Evolutionary conservation across 2,888 invertebrate species (phyloP), one percentile per base, ranked within the genome.

Genomic region (Diarsia mendica): DNA sequence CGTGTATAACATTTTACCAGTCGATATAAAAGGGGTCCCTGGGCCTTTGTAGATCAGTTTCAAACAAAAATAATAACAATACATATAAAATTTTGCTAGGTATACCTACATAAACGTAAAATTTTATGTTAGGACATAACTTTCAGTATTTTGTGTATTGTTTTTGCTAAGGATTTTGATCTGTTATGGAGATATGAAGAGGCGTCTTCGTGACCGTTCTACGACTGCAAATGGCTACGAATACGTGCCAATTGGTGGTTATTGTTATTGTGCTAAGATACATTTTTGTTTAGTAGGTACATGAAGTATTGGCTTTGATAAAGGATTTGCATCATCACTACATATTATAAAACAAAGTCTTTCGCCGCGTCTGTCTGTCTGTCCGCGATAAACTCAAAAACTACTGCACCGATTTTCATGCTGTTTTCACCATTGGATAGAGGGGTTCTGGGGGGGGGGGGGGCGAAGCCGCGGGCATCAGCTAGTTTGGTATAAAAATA

Each of bases 101-200:
- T 28, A 18, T 18, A 20, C 9, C 15, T 28, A 63, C 23, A 23
- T 39, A 33, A 8, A 18, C 18, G 44, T 76, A 39, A 61, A 53
- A 70, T 48, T 63, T 63, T 63, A 55, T 33, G 20, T 70, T 15
- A 15, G 46, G 9, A 46, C 28, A 28, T 55, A 77, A 67, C n/a
- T 49, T 71, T 55, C 3, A 23, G 13, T 86, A 23, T 75, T 74
- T 77, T 74, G 74, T 49, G 33, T 68, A 66, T 68, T 83, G 67
- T 81, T 81, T 76, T 75, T 70, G 72, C 76, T 70, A 81, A 71
- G 67, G 51, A 65, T 82, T 87, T 83, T 80, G 74, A 81, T 73
- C 68, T 77, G 78, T 80, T 39, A 39, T 8, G 39, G 39, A 39
- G 39, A 39, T 80, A 68, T 82, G 68, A 79, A 83, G 53, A 75